These are phyloP conservation scores for Herminia tarsipennalis DNA, from an alignment of 2,888 invertebrate species.

Conservation along the genomic window DNA sequence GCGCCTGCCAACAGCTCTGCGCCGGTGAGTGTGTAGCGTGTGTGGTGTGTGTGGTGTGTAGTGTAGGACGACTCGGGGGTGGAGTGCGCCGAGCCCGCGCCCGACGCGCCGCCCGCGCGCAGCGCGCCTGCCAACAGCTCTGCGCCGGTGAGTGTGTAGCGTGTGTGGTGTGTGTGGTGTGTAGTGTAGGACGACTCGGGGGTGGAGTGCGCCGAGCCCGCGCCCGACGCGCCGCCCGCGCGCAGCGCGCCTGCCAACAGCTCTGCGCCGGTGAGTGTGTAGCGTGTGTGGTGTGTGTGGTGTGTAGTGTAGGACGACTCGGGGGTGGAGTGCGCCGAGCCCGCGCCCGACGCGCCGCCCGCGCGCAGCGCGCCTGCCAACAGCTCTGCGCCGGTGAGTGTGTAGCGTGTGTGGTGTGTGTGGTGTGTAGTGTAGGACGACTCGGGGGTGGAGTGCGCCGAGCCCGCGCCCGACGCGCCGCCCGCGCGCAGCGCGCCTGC, in stretches of 20 bases:
- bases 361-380: constrained; percentile 24
- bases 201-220: constrained; percentile 54
- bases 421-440: too few relatives aligned
- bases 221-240: constrained; percentile 38
- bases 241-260: constrained; percentile 12
- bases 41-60: too few relatives aligned
- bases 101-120: constrained; percentile 35
- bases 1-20: constrained; percentile 21
- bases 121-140: constrained; percentile 20
- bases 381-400: constrained; percentile 20
- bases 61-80: constrained; percentile 68
- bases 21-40: constrained; percentile 7
- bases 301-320: too few relatives aligned
- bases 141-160: constrained; percentile 14
- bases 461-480: constrained; percentile 35
- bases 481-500: constrained; percentile 33
- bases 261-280: constrained; percentile 19
- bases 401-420: accelerated
- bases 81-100: constrained; percentile 52
- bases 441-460: constrained; percentile 62
- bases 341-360: constrained; percentile 32
- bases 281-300: not conserved
- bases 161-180: not conserved
- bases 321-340: constrained; percentile 59
- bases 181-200: constrained; percentile 69